A percentile compares a stretch with the other conserved stretches of the same genome.
These are phyloP conservation scores for Hydraecia micacea DNA, from an alignment of 2,888 invertebrate genomes.

Conservation along the genomic window DNA sequence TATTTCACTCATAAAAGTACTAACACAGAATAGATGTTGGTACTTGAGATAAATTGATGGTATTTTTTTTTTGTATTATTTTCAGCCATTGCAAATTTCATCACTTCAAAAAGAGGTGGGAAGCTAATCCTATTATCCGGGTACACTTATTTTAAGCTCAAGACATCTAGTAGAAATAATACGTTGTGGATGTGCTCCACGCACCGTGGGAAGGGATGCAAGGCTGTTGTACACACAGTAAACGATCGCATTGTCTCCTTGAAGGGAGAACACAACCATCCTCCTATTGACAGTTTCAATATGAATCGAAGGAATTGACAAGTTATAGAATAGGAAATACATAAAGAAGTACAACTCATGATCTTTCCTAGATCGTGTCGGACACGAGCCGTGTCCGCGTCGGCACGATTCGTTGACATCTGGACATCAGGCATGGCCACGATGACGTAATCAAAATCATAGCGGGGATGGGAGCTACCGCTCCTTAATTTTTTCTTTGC, in stretches of 20 bases:
- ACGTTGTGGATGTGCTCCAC: slow-evolving; percentile 42
- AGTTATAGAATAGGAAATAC: too few relatives aligned
- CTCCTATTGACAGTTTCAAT: neutral
- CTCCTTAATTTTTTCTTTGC: neutral
- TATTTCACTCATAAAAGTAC: neutral
- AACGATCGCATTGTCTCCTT: slow-evolving; percentile 15
- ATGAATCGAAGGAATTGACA: too few relatives aligned
- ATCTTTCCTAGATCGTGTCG: too few relatives aligned
- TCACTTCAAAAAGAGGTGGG: slow-evolving; percentile 7
- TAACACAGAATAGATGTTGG: neutral
- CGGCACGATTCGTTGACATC: too few relatives aligned
- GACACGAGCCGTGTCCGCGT: neutral
- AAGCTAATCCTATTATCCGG: slow-evolving; percentile 15
- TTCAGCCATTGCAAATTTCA: slow-evolving; percentile 5
- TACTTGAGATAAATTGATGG: neutral
- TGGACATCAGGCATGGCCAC: neutral
- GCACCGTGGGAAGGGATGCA: slow-evolving; percentile 33
- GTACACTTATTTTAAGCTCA: slow-evolving; percentile 18
- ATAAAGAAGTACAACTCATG: too few relatives aligned
- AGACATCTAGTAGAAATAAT: slow-evolving; percentile 1
- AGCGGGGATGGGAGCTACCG: neutral
- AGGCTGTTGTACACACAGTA: slow-evolving; percentile 17
- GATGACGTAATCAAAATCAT: too few relatives aligned
- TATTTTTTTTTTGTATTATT: neutral
- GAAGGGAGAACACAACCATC: slow-evolving; percentile 34